phyloP scores from a whole-genome alignment of 2,888 invertebrate species.

The Chloroclystis v-ata region DNA sequence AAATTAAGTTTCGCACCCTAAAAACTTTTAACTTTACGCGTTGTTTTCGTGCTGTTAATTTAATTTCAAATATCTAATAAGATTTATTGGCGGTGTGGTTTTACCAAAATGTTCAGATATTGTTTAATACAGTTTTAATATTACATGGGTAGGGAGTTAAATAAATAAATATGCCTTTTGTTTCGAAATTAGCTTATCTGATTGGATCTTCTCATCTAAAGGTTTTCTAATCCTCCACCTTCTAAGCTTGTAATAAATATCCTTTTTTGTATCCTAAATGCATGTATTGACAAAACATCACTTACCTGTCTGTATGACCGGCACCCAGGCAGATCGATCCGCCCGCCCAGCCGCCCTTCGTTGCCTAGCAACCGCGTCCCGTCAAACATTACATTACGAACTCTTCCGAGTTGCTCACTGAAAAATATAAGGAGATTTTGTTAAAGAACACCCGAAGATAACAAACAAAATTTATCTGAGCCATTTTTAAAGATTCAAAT shows the following conservation, averaged over 20 bases:
- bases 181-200: too few relatives aligned
- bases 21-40: constrained; percentile 50
- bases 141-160: too few relatives aligned
- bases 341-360: constrained; percentile 71
- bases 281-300: constrained; percentile 14
- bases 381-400: constrained; percentile 33
- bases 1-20: constrained; percentile 62
- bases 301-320: constrained; percentile 18
- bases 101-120: constrained; percentile 17
- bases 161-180: too few relatives aligned
- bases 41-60: constrained; percentile 46
- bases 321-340: constrained; percentile 79
- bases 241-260: too few relatives aligned
- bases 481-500: too few relatives aligned
- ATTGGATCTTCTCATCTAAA: too few relatives aligned
- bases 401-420: neutral
- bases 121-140: neutral
- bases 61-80: constrained; percentile 46
- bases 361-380: constrained; percentile 54
- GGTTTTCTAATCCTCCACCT: too few relatives aligned
- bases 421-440: neutral
- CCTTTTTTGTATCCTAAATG: constrained; percentile 4
- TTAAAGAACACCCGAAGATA: neutral
- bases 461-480: neutral
- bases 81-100: constrained; percentile 37